Conservation (phyloP, 2,797 vertebrate genomes). For the Merluccius polli region DNA sequence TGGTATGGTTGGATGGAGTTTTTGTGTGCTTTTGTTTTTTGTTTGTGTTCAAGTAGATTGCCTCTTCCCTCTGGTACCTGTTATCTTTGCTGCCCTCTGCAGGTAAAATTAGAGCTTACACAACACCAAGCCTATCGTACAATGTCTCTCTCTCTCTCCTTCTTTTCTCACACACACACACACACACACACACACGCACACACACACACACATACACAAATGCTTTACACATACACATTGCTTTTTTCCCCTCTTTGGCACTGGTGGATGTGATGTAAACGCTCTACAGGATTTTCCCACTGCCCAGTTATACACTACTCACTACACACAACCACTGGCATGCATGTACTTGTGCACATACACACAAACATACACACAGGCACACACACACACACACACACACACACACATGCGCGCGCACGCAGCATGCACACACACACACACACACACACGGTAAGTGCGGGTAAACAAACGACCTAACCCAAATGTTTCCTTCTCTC, state of each 20-base stretch:
- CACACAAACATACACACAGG: not conserved
- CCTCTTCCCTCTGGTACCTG: slow-evolving; percentile 31
- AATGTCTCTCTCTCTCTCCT: not conserved
- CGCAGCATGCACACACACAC: not conserved
- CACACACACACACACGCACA: slow-evolving; percentile 3
- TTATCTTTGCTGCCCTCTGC: slow-evolving; percentile 59
- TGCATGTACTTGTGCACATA: not conserved
- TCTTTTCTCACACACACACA: not conserved
- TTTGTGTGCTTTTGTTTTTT: slow-evolving; percentile 1
- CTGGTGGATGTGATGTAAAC: no score
- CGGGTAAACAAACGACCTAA: not conserved
- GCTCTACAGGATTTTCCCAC: no score
- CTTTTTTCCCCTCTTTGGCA: no score
- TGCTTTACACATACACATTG: no score
- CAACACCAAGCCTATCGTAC: not conserved
- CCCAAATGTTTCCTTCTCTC: slow-evolving; percentile 11
- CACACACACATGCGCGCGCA: not conserved
- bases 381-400: slow-evolving; percentile 1
- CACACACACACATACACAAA: slow-evolving; percentile 1
- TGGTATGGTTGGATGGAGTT: not conserved
- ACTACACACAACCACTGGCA: not conserved
- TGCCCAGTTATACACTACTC: no score
- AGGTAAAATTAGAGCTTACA: slow-evolving; percentile 30
- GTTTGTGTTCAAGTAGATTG: slow-evolving; percentile 26
- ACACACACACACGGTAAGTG: not conserved